phyloP scores from a whole-genome alignment of 1,140 invertebrate species.

The Whitmania pigra region DNA sequence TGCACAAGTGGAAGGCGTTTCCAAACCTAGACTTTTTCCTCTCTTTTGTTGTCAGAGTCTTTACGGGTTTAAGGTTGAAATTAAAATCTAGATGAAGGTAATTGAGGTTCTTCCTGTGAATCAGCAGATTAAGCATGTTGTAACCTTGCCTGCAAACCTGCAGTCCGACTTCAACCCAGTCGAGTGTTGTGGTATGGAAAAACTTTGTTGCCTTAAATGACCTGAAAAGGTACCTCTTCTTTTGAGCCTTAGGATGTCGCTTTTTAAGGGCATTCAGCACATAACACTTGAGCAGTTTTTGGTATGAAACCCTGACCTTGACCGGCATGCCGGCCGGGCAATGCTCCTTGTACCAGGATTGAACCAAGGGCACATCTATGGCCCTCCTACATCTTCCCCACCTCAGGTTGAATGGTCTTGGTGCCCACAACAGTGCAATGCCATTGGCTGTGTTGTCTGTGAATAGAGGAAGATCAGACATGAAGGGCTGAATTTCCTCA shows the following conservation, averaged over 20 bases:
- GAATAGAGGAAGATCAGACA: slow-evolving; percentile 87
- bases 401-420: slow-evolving; percentile 87
- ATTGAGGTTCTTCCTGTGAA: slow-evolving; percentile 98
- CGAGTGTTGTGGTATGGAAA: slow-evolving; percentile 96
- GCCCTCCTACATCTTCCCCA: slow-evolving; percentile 71
- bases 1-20: slow-evolving; percentile 97
- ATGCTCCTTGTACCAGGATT: slow-evolving; percentile 84
- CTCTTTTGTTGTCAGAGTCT: slow-evolving; percentile 96
- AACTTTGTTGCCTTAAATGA: slow-evolving; percentile 99
- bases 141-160: slow-evolving; percentile 95
- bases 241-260: slow-evolving; percentile 90
- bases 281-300: slow-evolving; percentile 94
- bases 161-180: slow-evolving; percentile 97
- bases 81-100: slow-evolving; percentile 99
- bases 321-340: slow-evolving; percentile 96
- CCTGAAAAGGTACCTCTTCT: slow-evolving; percentile 91
- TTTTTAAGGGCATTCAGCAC: slow-evolving; percentile 96
- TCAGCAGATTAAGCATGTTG: slow-evolving; percentile 97
- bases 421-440: slow-evolving; percentile 94
- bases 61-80: slow-evolving; percentile 98
- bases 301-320: slow-evolving; percentile 97
- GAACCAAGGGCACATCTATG: slow-evolving; percentile 91
- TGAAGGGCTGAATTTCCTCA: slow-evolving; percentile 75
- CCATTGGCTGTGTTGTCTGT: slow-evolving; percentile 98
- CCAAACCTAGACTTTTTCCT: slow-evolving; percentile 98